A percentile compares a stretch with the other conserved stretches of the same genome.
These are phyloP conservation scores for Microdon myrmicae DNA, from an alignment of 2,888 invertebrate genomes.

Conservation along the genomic window DNA sequence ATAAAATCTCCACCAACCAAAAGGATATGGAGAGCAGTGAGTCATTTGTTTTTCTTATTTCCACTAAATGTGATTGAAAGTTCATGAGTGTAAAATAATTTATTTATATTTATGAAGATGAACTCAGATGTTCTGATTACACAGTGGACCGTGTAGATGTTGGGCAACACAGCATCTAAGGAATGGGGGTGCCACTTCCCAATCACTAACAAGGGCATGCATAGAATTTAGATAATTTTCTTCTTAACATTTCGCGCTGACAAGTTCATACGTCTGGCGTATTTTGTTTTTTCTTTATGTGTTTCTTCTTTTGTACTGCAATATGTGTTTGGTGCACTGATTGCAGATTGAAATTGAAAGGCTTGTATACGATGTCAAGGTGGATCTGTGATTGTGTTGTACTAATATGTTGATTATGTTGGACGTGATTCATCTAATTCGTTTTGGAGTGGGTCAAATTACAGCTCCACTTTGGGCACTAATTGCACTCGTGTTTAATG, in stretches of 20 bases:
- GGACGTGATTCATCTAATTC: slow-evolving; percentile 29
- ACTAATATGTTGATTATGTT: too few relatives aligned
- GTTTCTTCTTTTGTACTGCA: too few relatives aligned
- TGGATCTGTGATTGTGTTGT: slow-evolving; percentile 2
- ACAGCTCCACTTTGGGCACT: slow-evolving; percentile 12
- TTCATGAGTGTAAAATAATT: neutral
- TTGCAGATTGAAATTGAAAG: slow-evolving; percentile 1
- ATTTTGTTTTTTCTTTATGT: too few relatives aligned
- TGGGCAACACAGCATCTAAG: neutral
- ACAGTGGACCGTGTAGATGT: neutral
- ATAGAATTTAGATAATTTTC: slow-evolving; percentile 18
- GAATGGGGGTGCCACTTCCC: neutral
- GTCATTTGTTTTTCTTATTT: slow-evolving; percentile 64
- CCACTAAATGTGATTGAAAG: neutral
- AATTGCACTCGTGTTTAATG: slow-evolving; percentile 6
- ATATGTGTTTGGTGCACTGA: neutral
- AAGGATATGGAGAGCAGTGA: slow-evolving; percentile 92
- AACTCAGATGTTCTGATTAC: neutral
- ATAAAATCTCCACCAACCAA: slow-evolving; percentile 95
- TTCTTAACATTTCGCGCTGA: too few relatives aligned
- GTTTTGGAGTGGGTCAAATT: slow-evolving; percentile 1
- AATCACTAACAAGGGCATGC: slow-evolving; percentile 10
- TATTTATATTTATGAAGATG: neutral
- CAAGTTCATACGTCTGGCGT: too few relatives aligned
- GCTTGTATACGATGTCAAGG: neutral